These are phyloP conservation scores for Dryobota labecula DNA, from an alignment of 2,888 invertebrate species.

Conservation along the genomic window DNA sequence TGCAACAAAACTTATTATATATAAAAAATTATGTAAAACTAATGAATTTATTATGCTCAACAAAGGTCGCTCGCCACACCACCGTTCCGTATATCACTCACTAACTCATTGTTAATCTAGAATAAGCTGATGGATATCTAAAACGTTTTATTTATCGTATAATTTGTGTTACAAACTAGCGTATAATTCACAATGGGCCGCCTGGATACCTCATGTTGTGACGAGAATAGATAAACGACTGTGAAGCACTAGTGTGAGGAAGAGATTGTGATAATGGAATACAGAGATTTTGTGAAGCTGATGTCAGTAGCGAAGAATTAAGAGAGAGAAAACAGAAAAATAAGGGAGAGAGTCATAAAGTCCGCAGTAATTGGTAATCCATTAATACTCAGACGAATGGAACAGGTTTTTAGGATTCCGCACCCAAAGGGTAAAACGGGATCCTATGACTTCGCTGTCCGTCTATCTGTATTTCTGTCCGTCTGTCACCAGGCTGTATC, in stretches of 20 bases:
- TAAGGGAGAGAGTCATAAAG: background rate
- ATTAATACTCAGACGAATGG: no score
- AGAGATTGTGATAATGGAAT: background rate
- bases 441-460: no score
- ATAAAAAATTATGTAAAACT: background rate
- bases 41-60: conserved; percentile 2
- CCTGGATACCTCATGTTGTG: conserved; percentile 33
- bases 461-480: no score
- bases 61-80: conserved; percentile 7
- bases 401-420: no score
- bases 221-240: conserved; percentile 46
- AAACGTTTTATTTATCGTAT: conserved; percentile 66
- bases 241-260: conserved; percentile 11
- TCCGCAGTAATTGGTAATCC: no score
- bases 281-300: background rate
- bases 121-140: conserved; percentile 56
- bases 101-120: conserved; percentile 51
- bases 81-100: conserved; percentile 35
- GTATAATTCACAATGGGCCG: conserved; percentile 65
- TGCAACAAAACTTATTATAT: background rate
- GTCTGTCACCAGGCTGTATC: no score
- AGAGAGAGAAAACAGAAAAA: background rate
- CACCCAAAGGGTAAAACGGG: no score
- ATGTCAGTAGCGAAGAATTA: background rate
- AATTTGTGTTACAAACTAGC: conserved; percentile 69